These are phyloP conservation scores for Carlito syrichta DNA, from an alignment of 2,113 vertebrate species.

Conservation along the genomic window DNA sequence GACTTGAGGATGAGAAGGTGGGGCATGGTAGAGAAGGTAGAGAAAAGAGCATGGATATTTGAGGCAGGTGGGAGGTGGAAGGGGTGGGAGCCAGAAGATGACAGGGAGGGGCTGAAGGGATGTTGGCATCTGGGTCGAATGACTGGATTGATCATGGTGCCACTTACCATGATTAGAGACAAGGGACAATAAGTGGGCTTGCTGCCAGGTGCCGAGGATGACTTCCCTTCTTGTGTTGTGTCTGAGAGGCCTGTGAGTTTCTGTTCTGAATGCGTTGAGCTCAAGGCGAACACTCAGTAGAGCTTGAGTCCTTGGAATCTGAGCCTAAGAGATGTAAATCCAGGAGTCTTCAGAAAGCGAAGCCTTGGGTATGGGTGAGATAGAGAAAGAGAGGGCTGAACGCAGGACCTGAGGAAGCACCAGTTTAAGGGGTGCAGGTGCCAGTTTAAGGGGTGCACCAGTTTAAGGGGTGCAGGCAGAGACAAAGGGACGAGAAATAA, in stretches of 20 bases:
- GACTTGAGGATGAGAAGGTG: background rate
- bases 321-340: background rate
- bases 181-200: background rate
- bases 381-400: background rate
- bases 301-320: background rate
- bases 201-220: background rate
- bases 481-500: background rate
- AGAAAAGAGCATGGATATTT: background rate
- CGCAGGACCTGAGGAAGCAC: background rate
- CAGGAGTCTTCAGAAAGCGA: background rate
- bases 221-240: background rate
- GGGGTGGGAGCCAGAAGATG: background rate
- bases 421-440: background rate
- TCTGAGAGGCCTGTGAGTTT: background rate
- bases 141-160: background rate
- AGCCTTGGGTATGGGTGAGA: background rate
- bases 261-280: background rate
- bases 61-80: background rate
- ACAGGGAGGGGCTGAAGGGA: background rate
- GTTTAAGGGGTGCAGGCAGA: background rate
- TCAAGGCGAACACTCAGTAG: background rate
- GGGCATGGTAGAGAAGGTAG: background rate
- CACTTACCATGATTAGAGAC: background rate
- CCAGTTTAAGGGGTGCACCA: background rate
- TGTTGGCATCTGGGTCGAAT: background rate